Evolutionary conservation across 2,113 vertebrate genomes (phyloP).

Genomic region (Hemibagrus wyckioides): DNA sequence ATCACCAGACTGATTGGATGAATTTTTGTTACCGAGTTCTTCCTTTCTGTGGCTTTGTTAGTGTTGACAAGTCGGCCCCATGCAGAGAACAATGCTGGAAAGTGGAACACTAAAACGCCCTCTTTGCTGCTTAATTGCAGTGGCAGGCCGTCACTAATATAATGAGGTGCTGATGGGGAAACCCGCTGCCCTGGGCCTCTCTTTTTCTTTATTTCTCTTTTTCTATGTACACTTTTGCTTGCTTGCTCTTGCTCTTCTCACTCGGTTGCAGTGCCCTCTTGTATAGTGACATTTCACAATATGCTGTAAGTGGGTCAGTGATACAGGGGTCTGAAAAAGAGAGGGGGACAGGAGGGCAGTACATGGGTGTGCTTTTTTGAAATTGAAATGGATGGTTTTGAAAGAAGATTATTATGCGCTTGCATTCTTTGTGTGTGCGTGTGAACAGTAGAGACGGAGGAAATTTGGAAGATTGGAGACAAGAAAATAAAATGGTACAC

Average conservation of each 20-base stretch:
- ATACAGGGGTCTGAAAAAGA: slow-evolving; percentile 42
- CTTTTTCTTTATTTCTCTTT: slow-evolving; percentile 44
- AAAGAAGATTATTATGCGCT: neutral
- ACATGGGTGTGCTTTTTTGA: neutral
- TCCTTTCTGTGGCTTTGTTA: slow-evolving; percentile 34
- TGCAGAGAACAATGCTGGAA: slow-evolving; percentile 69
- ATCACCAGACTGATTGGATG: neutral
- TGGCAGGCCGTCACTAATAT: slow-evolving; percentile 79
- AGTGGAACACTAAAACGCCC: slow-evolving; percentile 66
- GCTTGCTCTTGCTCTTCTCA: neutral
- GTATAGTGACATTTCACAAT: slow-evolving; percentile 23
- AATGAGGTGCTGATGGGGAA: slow-evolving; percentile 72
- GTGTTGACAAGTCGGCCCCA: slow-evolving; percentile 60
- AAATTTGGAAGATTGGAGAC: neutral
- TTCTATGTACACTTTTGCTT: neutral
- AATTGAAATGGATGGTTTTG: neutral
- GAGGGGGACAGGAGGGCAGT: slow-evolving; percentile 52
- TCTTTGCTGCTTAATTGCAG: slow-evolving; percentile 71
- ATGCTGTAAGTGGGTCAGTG: slow-evolving; percentile 75
- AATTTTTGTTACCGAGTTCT: slow-evolving; percentile 9
- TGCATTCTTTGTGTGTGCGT: neutral
- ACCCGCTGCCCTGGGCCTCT: slow-evolving; percentile 72
- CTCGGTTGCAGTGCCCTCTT: neutral
- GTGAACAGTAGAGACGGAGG: neutral
- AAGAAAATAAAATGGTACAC: neutral